A percentile compares a stretch with the other conserved stretches of the same genome.
Conservation (phyloP, 2,113 vertebrate genomes). For the Zapus hudsonius region DNA sequence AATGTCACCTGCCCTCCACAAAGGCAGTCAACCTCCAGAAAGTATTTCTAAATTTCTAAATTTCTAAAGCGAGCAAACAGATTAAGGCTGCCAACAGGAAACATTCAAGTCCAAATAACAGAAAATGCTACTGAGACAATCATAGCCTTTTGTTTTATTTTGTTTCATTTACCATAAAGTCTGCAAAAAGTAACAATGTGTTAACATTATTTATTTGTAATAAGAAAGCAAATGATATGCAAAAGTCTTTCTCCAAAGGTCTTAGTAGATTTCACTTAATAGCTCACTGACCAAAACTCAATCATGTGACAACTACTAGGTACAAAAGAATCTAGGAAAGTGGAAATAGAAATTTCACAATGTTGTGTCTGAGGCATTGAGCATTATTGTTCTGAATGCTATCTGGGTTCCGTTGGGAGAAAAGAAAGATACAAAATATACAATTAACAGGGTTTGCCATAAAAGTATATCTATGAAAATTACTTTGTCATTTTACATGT, state of each 20-base stretch:
- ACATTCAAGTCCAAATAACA: background rate
- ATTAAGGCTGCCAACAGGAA: background rate
- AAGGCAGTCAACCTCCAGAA: background rate
- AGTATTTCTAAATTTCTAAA: too few species aligned
- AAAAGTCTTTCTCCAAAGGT: conserved; percentile 3
- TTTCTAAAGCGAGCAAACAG: background rate
- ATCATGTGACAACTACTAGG: background rate
- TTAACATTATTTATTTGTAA: background rate
- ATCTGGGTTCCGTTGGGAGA: conserved; percentile 10
- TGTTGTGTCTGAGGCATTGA: background rate
- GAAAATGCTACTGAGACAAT: background rate
- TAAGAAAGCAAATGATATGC: background rate
- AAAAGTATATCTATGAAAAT: conserved; percentile 6
- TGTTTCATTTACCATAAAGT: conserved; percentile 17
- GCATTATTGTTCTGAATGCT: background rate
- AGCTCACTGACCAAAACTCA: background rate
- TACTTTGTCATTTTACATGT: background rate
- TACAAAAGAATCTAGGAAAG: background rate
- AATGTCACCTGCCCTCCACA: background rate
- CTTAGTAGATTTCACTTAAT: background rate
- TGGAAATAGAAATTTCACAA: background rate
- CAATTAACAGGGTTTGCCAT: background rate
- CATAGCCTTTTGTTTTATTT: too few species aligned
- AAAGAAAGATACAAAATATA: background rate
- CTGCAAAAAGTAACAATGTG: background rate